Evolutionary conservation across 2,113 vertebrate species (phyloP).

Genomic region (Cephalophus harveyi): DNA sequence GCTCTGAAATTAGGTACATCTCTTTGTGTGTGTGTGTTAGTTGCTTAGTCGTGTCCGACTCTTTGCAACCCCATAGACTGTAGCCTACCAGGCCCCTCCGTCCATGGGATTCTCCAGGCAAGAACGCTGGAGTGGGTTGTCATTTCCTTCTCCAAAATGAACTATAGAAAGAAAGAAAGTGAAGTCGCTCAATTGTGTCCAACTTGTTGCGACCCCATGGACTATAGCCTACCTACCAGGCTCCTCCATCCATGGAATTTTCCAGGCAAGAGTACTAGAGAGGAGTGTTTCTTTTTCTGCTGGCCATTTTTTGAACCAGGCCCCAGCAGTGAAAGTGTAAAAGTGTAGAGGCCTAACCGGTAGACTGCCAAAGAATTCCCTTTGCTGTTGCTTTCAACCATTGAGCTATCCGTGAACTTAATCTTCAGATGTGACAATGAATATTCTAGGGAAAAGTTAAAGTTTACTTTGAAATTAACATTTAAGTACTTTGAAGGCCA

Average conservation of each 20-base stretch:
- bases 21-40: neutral
- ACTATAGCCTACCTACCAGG: no score
- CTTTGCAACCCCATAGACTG: no score
- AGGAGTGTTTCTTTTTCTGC: neutral
- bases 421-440: slow-evolving; percentile 9
- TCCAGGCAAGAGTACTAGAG: neutral
- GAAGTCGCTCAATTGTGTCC: no score
- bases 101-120: no score
- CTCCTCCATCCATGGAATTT: no score
- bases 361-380: neutral
- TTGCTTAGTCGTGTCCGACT: no score
- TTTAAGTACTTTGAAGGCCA: slow-evolving; percentile 1
- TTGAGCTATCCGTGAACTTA: neutral
- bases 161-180: no score
- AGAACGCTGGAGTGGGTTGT: no score
- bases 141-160: no score
- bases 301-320: neutral
- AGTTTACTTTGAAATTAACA: slow-evolving; percentile 14
- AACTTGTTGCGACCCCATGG: no score
- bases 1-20: slow-evolving; percentile 12
- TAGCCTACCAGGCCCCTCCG: no score
- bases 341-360: neutral
- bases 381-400: neutral
- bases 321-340: neutral
- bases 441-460: neutral